A percentile compares a stretch with the other conserved stretches of the same genome.
Conservation (phyloP, 2,888 invertebrate genomes). For the Tinea semifulvella region DNA sequence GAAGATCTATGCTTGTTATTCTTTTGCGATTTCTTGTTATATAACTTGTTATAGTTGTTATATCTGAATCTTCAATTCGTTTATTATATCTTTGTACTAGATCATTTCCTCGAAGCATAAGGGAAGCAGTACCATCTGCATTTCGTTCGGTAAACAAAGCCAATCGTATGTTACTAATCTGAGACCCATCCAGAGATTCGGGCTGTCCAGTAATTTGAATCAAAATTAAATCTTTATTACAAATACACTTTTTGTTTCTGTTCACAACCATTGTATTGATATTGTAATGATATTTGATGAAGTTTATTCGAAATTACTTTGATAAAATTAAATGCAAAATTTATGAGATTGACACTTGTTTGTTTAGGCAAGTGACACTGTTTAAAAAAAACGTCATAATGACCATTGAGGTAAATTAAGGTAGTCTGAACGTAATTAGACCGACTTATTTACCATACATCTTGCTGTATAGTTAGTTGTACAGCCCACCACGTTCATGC, state of each 20-base stretch:
- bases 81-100: constrained; percentile 41
- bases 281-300: too few relatives aligned
- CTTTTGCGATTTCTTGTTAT: constrained; percentile 42
- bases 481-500: too few relatives aligned
- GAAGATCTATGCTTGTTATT: constrained; percentile 59
- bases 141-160: constrained; percentile 59
- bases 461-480: too few relatives aligned
- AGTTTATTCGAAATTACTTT: too few relatives aligned
- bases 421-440: too few relatives aligned
- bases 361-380: too few relatives aligned
- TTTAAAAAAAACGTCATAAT: too few relatives aligned
- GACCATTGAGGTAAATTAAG: too few relatives aligned
- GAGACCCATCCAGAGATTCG: constrained; percentile 24
- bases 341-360: too few relatives aligned
- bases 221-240: constrained; percentile 31
- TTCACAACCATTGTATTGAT: not conserved
- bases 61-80: constrained; percentile 55
- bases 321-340: too few relatives aligned
- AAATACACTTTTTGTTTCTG: constrained; percentile 36
- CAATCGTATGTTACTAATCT: constrained; percentile 39
- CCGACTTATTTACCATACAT: too few relatives aligned
- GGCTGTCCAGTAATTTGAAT: constrained; percentile 34
- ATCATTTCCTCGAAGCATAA: constrained; percentile 62
- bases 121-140: constrained; percentile 57
- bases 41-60: constrained; percentile 57